Base-by-base conservation (phyloP, 2,888 invertebrate genomes). In the Acanthosoma haemorrhoidale region DNA sequence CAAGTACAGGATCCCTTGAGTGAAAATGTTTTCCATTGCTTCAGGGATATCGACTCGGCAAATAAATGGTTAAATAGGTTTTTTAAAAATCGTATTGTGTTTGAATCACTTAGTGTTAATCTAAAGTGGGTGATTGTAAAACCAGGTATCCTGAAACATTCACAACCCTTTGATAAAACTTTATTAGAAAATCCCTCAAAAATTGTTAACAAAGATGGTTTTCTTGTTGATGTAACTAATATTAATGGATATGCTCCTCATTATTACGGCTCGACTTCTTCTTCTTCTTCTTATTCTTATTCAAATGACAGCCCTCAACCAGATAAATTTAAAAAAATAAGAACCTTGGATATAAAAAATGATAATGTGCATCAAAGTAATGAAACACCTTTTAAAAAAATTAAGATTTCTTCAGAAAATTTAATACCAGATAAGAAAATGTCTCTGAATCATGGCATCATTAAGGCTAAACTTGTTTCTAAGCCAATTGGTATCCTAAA, bases 121-220 rank as follows among this genome's bases (percentile, higher is more conserved):
- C 59, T 59, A 15, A 59, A 59, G 29, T 59, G 59, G 59, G 59
- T 59, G 8, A 59, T 59, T 16, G 59, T 59, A 5, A 59, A 59
- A 8, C 32, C 31, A 16, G 34, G 34, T 8, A 32, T 59, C 11
- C 15, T 59, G 15, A 32, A 59, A 59, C 31, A 59, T 31, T 34
- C 34, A 31, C 15, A 59, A 15, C 32, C 16, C n/a, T 59, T 59
- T 59, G 59, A 59, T 5, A 59, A 59, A 59, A 59, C 16, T 59
- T 32, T 59, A 32, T 34, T 59, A 59, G 59, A 59, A 59, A 34
- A 59, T 59, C 31, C 31, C 11, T 59, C 34, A 6, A 59, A 59
- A 34, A 34, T 59, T 8, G 18, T 59, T 18, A 32, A 59, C 15
- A 59, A 32, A 59, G 34, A 59, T 51, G 51, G 51, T 25, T 51